These are phyloP conservation scores for Pantala flavescens DNA, from an alignment of 1,140 invertebrate genomes.

Conservation along the genomic window DNA sequence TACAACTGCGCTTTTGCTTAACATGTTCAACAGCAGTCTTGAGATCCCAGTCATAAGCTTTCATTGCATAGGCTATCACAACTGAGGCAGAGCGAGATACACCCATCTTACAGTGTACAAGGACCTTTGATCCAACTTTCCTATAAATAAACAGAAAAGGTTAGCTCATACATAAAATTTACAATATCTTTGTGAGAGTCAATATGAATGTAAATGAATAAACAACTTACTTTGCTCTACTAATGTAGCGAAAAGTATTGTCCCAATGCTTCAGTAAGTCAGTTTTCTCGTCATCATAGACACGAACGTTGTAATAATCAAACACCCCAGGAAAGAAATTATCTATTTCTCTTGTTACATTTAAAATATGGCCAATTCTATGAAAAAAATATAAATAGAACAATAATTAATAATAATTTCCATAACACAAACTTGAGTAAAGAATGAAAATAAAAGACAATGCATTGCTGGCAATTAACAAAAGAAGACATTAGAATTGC, in stretches of 20 bases:
- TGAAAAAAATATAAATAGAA: constrained; percentile 35
- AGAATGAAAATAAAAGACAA: constrained; percentile 12
- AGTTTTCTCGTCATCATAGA: constrained; percentile 94
- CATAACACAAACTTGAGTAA: constrained; percentile 17
- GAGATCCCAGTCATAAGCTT: constrained; percentile 89
- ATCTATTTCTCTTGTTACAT: constrained; percentile 96
- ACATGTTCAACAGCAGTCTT: constrained; percentile 81
- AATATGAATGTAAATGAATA: background rate
- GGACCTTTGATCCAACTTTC: constrained; percentile 77
- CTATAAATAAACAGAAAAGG: constrained; percentile 31
- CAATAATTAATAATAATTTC: constrained; percentile 9
- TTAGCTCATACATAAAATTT: constrained; percentile 12
- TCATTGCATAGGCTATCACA: constrained; percentile 97
- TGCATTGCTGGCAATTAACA: too few species aligned
- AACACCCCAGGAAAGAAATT: constrained; percentile 98
- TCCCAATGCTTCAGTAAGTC: constrained; percentile 95
- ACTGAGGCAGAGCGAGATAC: constrained; percentile 96
- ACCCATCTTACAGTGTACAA: constrained; percentile 98
- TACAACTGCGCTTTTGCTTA: constrained; percentile 78
- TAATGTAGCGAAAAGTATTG: constrained; percentile 93
- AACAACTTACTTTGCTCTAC: constrained; percentile 62
- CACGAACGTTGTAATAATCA: constrained; percentile 90
- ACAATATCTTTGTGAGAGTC: background rate
- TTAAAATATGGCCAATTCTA: constrained; percentile 91
- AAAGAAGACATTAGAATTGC: too few species aligned